Conservation (phyloP, 2,113 vertebrate species). For the Camelus dromedarius region DNA sequence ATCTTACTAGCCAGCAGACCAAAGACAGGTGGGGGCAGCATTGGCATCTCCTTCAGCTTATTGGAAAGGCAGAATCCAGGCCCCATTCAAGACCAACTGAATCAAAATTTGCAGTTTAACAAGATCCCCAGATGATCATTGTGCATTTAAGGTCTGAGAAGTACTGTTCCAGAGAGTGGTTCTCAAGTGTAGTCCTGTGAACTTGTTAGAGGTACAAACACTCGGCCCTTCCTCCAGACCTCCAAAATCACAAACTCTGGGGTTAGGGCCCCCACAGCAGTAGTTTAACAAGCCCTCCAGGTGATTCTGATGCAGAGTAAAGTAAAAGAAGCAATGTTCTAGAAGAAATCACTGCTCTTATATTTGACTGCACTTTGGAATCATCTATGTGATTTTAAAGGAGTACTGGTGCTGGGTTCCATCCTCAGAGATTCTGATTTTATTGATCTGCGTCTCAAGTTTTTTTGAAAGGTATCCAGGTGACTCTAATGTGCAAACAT, state of each 20-base stretch:
- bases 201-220: not conserved
- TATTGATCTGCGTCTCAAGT: not conserved
- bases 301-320: not conserved
- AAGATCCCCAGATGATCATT: not conserved
- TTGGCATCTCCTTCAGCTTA: not conserved
- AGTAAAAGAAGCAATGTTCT: not conserved
- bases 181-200: not conserved
- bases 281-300: not conserved
- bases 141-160: not conserved
- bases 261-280: not conserved
- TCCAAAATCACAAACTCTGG: not conserved
- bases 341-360: not conserved
- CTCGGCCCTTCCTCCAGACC: not conserved
- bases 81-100: not conserved
- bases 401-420: not conserved
- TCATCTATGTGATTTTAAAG: not conserved
- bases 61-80: not conserved
- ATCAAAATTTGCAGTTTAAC: not conserved
- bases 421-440: constrained; percentile 1
- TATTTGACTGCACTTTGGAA: not conserved
- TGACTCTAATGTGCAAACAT: not conserved
- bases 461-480: not conserved
- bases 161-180: not conserved
- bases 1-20: not conserved
- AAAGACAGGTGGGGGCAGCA: not conserved